phyloP scores from a whole-genome alignment of 2,113 vertebrate genomes.

The Psephotus haematonotus region DNA sequence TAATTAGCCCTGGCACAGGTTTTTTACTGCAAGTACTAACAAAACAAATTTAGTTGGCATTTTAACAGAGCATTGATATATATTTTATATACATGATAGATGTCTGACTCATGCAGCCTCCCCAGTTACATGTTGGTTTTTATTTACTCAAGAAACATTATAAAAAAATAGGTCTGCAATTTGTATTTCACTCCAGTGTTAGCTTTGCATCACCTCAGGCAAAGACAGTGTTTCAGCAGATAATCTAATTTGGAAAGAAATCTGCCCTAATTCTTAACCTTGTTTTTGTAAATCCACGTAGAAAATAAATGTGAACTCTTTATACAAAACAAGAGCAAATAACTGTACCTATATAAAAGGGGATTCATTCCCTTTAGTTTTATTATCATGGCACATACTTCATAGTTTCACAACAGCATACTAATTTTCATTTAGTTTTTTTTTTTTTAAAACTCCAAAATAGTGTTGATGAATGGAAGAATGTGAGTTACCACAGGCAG shows the following conservation, averaged over 20 bases:
- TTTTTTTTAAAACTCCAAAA: not conserved
- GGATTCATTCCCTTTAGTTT: slow-evolving; percentile 65
- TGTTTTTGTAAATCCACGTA: slow-evolving; percentile 31
- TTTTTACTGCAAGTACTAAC: slow-evolving; percentile 38
- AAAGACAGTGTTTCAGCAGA: slow-evolving; percentile 33
- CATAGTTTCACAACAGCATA: slow-evolving; percentile 70
- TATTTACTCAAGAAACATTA: slow-evolving; percentile 53
- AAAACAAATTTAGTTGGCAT: slow-evolving; percentile 17
- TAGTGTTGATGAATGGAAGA: slow-evolving; percentile 29
- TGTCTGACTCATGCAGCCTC: slow-evolving; percentile 19
- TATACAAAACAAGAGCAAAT: slow-evolving; percentile 72
- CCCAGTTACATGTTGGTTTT: not conserved
- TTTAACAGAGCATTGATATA: not conserved
- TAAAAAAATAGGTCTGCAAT: slow-evolving; percentile 70
- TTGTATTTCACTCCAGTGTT: slow-evolving; percentile 42
- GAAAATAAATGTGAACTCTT: slow-evolving; percentile 58
- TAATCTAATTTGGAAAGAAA: slow-evolving; percentile 49
- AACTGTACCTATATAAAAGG: slow-evolving; percentile 73
- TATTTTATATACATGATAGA: not conserved
- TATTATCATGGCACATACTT: slow-evolving; percentile 78
- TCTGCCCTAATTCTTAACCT: slow-evolving; percentile 37
- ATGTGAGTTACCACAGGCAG: slow-evolving; percentile 41
- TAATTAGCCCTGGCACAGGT: slow-evolving; percentile 3
- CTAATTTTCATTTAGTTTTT: slow-evolving; percentile 5
- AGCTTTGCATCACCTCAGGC: slow-evolving; percentile 7